phyloP scores from a whole-genome alignment of 2,113 vertebrate species.

The Cryptomyrus ogoouensis region DNA sequence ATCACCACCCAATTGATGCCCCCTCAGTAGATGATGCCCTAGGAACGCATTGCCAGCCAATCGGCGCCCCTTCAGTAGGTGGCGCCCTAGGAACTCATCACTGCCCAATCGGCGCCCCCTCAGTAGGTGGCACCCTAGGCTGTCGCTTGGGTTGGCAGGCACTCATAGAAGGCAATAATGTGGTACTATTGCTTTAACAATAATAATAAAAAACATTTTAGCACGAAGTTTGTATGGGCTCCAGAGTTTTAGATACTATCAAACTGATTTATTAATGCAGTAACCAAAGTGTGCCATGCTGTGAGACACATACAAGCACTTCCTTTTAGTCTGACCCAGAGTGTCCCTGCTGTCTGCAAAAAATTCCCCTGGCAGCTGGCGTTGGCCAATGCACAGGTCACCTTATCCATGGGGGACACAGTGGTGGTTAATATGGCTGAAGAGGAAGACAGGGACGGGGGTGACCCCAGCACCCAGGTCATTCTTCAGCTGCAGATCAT shows the following conservation, averaged over 20 bases:
- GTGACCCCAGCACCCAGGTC: conserved; percentile 86
- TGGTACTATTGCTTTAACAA: neutral
- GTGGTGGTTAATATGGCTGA: conserved; percentile 78
- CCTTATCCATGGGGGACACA: conserved; percentile 84
- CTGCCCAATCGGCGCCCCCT: too few species aligned
- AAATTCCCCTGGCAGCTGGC: conserved; percentile 21
- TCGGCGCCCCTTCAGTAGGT: too few species aligned
- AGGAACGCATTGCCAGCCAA: too few species aligned
- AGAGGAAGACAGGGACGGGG: conserved; percentile 68
- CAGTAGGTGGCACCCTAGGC: neutral
- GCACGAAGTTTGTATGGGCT: neutral
- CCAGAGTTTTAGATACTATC: neutral
- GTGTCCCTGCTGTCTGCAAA: neutral
- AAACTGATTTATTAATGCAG: neutral
- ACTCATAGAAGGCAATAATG: too few species aligned
- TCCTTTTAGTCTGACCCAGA: neutral
- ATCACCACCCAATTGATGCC: too few species aligned
- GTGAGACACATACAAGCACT: neutral
- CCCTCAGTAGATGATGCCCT: too few species aligned
- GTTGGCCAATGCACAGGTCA: conserved; percentile 86
- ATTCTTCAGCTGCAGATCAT: conserved; percentile 89
- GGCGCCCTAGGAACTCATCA: too few species aligned
- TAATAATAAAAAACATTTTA: neutral
- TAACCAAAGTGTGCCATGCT: neutral
- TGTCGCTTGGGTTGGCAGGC: neutral